Base-by-base conservation (phyloP, 30 jellyfish, hydroid and myxozoan species). In the Phacellophora camtschatica region DNA sequence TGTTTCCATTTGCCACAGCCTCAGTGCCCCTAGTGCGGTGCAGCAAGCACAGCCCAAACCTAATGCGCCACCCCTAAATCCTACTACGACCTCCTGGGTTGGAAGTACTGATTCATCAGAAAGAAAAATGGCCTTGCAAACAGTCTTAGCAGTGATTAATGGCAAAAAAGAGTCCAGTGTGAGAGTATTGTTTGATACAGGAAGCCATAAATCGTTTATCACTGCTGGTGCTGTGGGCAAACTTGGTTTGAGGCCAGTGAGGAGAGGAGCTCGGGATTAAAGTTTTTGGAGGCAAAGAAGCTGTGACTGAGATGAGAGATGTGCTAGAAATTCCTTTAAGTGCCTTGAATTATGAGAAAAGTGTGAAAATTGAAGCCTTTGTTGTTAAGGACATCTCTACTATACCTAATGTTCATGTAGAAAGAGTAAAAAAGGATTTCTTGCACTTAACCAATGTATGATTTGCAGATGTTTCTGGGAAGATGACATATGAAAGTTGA, bases 101-200 rank as follows among this genome's bases (percentile, higher is more conserved):
- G 82, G 67, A 1, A 68, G 29, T 68, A 68, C 82, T 15, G 77
- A 33, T 18, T 68, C 82, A 20, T n/a, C n/a, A 30, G 92, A 68
- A 51, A 85, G 92, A 85, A 69, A 72, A 3, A 77, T 81, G 66
- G 92, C 92, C 70, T 48, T 81, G 80, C 92, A 63, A 31, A 63
- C 90, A 16, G 92, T 85, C 70, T 81, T 65, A 49, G 92, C 92
- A 19, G 49, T n/a, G 45, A 85, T 66, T 78, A 37, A 81, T 46
- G 84, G 77, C 42, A 68, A 45, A 25, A 66, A 45, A 27, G 85
- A 81, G 64, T 36, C 68, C n/a, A 81, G 54, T 11, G 64, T 81
- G 85, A 66, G 92, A 66, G 92, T 65, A 8, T 23, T 81, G 45
- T 81, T 81, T 25, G 84, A 81, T 43, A 43, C 84, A 31, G 78